These are phyloP conservation scores for Coleophora flavipennella DNA, from an alignment of 2,888 invertebrate genomes.

Conservation along the genomic window DNA sequence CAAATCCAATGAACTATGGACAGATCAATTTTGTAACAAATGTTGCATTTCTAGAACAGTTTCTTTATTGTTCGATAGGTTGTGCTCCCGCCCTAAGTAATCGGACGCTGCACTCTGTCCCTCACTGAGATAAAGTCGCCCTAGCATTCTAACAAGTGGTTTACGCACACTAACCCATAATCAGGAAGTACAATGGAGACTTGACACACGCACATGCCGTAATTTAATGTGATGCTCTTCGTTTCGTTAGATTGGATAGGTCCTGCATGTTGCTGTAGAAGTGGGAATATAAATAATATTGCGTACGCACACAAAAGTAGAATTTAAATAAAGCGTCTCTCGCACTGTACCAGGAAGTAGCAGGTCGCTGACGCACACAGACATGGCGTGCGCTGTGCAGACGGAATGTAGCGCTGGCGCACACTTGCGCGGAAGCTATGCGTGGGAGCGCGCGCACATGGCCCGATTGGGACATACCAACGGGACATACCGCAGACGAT, in stretches of 20 bases:
- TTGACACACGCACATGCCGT: constrained; percentile 50
- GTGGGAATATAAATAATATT: constrained; percentile 65
- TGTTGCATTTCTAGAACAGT: too few relatives aligned
- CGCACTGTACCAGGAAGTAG: constrained; percentile 70
- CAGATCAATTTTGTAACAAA: too few relatives aligned
- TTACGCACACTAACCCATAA: constrained; percentile 56
- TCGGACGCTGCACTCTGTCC: constrained; percentile 71
- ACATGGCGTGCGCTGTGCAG: constrained; percentile 17
- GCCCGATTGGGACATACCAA: constrained; percentile 67
- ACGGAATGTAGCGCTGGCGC: constrained; percentile 47
- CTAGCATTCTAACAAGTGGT: constrained; percentile 71
- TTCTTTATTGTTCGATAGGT: background rate
- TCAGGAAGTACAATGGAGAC: constrained; percentile 72
- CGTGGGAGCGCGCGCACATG: constrained; percentile 72
- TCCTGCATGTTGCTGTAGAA: constrained; percentile 34
- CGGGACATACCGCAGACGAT: constrained; percentile 67
- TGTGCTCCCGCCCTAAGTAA: constrained; percentile 46
- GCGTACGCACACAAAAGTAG: constrained; percentile 60
- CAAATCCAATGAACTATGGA: too few relatives aligned
- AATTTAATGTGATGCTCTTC: constrained; percentile 62
- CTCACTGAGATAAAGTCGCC: constrained; percentile 69
- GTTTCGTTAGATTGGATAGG: constrained; percentile 12
- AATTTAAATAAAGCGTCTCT: constrained; percentile 69
- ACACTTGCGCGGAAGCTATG: constrained; percentile 61
- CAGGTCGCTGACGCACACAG: constrained; percentile 59